Base-by-base conservation (phyloP, 2,888 invertebrate species). In the Folsomia manolachei region DNA sequence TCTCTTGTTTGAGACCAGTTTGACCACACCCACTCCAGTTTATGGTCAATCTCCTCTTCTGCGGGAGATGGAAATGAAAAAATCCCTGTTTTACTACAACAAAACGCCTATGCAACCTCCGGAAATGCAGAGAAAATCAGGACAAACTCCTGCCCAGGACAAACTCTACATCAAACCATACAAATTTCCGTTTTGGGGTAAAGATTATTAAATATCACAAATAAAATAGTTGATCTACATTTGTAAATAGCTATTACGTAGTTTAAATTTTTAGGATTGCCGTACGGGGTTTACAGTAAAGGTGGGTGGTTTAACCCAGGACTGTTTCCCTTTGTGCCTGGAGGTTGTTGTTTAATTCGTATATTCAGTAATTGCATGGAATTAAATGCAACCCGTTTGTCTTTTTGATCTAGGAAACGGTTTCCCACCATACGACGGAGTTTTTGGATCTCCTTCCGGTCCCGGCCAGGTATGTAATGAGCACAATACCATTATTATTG, bases 291-390 rank as follows among this genome's bases (percentile, higher is more conserved):
- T 21, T 79, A 77, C 65, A 73, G 72, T 52, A 73, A 21, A 11
- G 79, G 74, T n/a, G 79, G 80, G 11, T 78, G 79, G 56, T 75
- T 79, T 51, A 79, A 80, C 53, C 80, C 80, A 0, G 80, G 80
- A 7, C 60, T 80, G 14, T 80, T 80, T 65, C 80, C 80, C 0
- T 79, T 80, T 64, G 80, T 80, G 1, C 80, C 80, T 7, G 80
- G 79, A 27, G 80, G 72, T 74, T 39, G 56, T 19, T 14, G 14
- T 39, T 39, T 9, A 39, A 9, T 39, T 9, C 14, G 39, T 39
- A 39, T 14, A 39, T 4, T 9, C 14, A 39, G n/a, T 39, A 14
- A 39, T 39, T 39, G 39, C 39, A 9, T 39, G 14, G 39, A 9
- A 9, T 39, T 39, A 14, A 39, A 39, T 39, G n/a, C 39, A 39